Percentiles rank a stretch among this genome's conserved stretches.
These are phyloP conservation scores for Diachasmimorpha longicaudata DNA, from an alignment of 1,140 invertebrate species.

Conservation along the genomic window DNA sequence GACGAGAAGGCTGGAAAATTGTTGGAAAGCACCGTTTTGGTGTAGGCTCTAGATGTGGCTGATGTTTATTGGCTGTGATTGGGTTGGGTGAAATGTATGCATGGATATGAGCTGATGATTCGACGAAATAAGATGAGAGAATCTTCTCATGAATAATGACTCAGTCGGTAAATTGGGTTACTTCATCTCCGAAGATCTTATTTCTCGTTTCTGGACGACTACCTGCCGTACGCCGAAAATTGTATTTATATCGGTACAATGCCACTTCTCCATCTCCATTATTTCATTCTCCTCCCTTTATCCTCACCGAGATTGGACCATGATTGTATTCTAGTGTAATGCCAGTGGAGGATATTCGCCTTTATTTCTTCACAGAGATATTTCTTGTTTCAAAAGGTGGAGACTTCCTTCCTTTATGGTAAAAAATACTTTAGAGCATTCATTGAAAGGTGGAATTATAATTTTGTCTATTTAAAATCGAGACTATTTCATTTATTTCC, in stretches of 20 bases:
- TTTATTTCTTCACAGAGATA: not conserved
- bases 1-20: not conserved
- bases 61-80: not conserved
- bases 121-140: not conserved
- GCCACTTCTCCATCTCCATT: slow-evolving; percentile 35
- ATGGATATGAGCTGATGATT: not conserved
- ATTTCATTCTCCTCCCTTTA: slow-evolving; percentile 17
- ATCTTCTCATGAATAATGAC: not conserved
- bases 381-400: not conserved
- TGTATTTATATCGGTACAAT: slow-evolving; percentile 37
- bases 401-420: no score
- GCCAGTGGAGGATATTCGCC: not conserved
- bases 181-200: not conserved
- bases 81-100: not conserved
- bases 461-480: no score
- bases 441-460: no score
- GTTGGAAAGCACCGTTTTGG: not conserved
- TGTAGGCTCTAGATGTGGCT: no score
- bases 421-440: no score
- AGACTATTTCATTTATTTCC: no score
- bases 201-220: not conserved
- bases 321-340: not conserved
- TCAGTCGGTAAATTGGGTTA: not conserved
- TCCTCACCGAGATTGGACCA: not conserved
- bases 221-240: not conserved